phyloP scores from a whole-genome alignment of 1,140 invertebrate species.

The Drosophila nebulosa region DNA sequence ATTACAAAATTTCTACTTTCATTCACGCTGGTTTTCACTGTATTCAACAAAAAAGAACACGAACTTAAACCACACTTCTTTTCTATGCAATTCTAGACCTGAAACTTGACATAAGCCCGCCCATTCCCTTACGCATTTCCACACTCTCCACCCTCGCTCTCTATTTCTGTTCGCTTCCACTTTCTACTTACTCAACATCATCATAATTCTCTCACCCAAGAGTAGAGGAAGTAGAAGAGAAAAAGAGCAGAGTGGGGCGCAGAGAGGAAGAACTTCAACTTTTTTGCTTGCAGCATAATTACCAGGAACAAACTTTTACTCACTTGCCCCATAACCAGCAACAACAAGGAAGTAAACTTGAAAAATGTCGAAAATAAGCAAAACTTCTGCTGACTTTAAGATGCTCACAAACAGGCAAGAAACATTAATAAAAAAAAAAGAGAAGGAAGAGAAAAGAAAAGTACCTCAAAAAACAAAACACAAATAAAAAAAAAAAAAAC shows the following conservation, averaged over 20 bases:
- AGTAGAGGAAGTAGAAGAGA: neutral
- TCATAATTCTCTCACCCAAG: conserved; percentile 53
- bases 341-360: conserved; percentile 35
- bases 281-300: conserved; percentile 64
- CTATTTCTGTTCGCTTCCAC: neutral
- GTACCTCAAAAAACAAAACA: neutral
- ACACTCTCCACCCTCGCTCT: neutral
- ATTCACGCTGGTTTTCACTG: neutral
- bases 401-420: conserved; percentile 37
- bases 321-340: conserved; percentile 8
- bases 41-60: neutral
- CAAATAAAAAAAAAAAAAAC: conserved; percentile 10
- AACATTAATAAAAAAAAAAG: conserved; percentile 46
- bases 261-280: conserved; percentile 14
- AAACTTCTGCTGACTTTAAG: conserved; percentile 28
- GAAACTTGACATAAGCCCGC: conserved; percentile 15
- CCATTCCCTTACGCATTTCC: neutral
- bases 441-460: neutral
- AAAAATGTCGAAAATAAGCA: conserved; percentile 37
- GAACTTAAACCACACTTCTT: neutral
- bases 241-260: too few species aligned
- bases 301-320: conserved; percentile 53
- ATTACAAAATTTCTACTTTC: neutral
- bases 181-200: conserved; percentile 37
- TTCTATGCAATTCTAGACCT: neutral